Base-by-base conservation (phyloP, 2,888 invertebrate genomes). In the Sialis fuliginosa region DNA sequence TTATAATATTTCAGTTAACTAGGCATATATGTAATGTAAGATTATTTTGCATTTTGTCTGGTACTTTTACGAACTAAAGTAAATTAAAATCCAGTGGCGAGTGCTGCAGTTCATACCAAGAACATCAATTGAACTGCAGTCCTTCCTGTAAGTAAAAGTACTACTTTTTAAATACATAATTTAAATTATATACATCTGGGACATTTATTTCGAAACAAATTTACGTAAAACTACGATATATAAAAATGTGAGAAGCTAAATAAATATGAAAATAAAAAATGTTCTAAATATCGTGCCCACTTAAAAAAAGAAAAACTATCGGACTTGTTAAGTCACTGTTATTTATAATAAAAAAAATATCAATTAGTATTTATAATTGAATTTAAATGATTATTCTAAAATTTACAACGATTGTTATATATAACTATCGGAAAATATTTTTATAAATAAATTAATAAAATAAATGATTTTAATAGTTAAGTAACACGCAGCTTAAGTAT, bases 121-220 rank as follows among this genome's bases (percentile, higher is more conserved):
- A 37, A 35, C 37, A 35, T 35, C 4, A 5, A 10, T 12, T 6
- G 10, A 4, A n/a, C 8, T 8, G 10, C 7, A 9, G 8, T 4
- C 4, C 8, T 9, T 9, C 37, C 37, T 37, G 10, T 7, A 1
- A 10, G 6, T 37, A 37, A 37, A 37, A 37, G 22, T 22, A 22
- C 22, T 22, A 22, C 22, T 4, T 35, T 35, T 35, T n/a, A 35
- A 35, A 35, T 39, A 39, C 13, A 39, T 39, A 39, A 41, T 41
- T 30, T 12, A 43, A 43, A 43, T 31, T 9, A 43, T 43, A 33
- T 32, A 43, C 12, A 31, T 43, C 32, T 31, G 32, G 43, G 43
- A 31, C 43, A 31, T 43, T 31, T 33, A 34, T 31, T 30, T n/a
- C 12, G 31, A 32, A 32, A 10, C 31, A 22, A 22, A 22, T 22